These are phyloP conservation scores for Epinephelus lanceolatus DNA, from an alignment of 2,113 vertebrate genomes.

Conservation along the genomic window DNA sequence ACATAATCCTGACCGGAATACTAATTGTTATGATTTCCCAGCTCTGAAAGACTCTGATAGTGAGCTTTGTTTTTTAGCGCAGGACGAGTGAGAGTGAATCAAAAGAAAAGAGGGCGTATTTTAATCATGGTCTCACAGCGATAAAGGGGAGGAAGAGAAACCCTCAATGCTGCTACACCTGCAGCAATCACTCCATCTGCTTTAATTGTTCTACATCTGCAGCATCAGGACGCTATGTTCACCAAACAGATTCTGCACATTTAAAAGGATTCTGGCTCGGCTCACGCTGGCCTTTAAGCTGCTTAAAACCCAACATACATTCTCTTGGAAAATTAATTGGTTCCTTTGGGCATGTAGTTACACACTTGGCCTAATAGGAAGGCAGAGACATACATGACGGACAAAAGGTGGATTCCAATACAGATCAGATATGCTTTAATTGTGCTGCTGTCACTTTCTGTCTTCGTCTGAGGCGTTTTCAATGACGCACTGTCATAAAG, in stretches of 20 bases:
- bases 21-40: slow-evolving; percentile 60
- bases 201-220: slow-evolving; percentile 32
- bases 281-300: slow-evolving; percentile 15
- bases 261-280: slow-evolving; percentile 6
- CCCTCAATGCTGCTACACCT: slow-evolving; percentile 31
- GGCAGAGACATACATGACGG: slow-evolving; percentile 22
- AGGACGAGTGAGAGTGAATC: slow-evolving; percentile 6
- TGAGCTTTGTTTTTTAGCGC: background rate
- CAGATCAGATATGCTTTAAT: slow-evolving; percentile 50
- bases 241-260: slow-evolving; percentile 8
- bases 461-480: background rate
- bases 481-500: background rate
- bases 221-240: background rate
- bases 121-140: slow-evolving; percentile 52
- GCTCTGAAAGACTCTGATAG: slow-evolving; percentile 41
- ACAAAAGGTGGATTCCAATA: slow-evolving; percentile 13
- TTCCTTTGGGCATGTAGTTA: slow-evolving; percentile 43
- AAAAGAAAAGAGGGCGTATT: slow-evolving; percentile 28
- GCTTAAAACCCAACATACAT: slow-evolving; percentile 28
- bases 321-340: slow-evolving; percentile 59
- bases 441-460: slow-evolving; percentile 30
- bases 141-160: background rate
- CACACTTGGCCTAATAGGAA: slow-evolving; percentile 30
- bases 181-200: slow-evolving; percentile 36
- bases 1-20: slow-evolving; percentile 50